Percentiles rank a stretch among this genome's conserved stretches.
These are phyloP conservation scores for Sebastes diaconus DNA, from an alignment of 2,797 vertebrate species.

Conservation along the genomic window DNA sequence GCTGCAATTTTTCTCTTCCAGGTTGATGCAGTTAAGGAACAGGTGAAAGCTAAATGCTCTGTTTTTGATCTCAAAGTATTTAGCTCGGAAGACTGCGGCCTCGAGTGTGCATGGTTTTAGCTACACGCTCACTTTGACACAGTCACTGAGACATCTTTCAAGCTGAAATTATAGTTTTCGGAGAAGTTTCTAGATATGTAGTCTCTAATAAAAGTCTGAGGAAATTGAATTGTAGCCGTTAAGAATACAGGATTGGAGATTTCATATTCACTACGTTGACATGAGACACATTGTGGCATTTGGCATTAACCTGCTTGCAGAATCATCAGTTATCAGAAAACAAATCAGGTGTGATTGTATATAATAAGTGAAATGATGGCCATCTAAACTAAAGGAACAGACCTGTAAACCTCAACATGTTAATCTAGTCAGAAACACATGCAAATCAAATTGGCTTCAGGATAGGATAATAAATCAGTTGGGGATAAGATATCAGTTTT, in stretches of 20 bases:
- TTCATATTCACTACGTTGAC: neutral
- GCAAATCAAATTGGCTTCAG: neutral
- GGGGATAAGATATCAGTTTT: neutral
- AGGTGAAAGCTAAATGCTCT: slow-evolving; percentile 93
- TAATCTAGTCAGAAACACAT: neutral
- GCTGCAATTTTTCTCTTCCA: slow-evolving; percentile 91
- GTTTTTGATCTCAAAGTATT: slow-evolving; percentile 59
- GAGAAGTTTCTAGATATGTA: slow-evolving; percentile 67
- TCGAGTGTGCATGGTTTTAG: slow-evolving; percentile 90
- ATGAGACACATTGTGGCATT: neutral
- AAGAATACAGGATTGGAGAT: neutral
- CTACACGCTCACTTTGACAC: slow-evolving; percentile 81
- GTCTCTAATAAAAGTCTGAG: slow-evolving; percentile 79
- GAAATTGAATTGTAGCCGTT: slow-evolving; percentile 69
- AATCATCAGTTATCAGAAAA: neutral
- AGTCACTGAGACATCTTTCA: slow-evolving; percentile 76
- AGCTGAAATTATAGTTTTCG: slow-evolving; percentile 75
- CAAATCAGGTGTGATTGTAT: neutral
- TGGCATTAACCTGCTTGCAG: neutral
- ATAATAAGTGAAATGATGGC: neutral
- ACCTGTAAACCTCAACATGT: neutral
- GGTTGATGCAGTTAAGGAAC: slow-evolving; percentile 96
- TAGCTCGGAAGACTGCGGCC: slow-evolving; percentile 88
- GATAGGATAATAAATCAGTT: neutral
- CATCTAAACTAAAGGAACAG: neutral